Base-by-base conservation (phyloP, 2,888 invertebrate genomes). In the Apamea epomidion region DNA sequence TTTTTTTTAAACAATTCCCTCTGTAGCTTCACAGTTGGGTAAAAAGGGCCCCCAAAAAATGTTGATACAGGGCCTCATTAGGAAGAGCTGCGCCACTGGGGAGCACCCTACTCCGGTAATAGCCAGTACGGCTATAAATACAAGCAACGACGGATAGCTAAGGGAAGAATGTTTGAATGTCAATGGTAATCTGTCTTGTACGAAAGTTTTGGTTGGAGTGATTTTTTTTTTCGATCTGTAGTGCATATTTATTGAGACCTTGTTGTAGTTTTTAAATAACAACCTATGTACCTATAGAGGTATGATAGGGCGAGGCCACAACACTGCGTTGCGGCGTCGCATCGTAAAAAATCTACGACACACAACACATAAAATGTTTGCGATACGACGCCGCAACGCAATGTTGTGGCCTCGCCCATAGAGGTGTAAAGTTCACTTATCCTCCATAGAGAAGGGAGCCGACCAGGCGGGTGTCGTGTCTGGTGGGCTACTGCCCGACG, bases 61-160 rank as follows among this genome's bases (percentile, higher is more conserved):
- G n/a, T n/a, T n/a, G n/a, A n/a, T n/a, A n/a, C n/a, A n/a, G n/a
- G n/a, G n/a, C n/a, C n/a, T n/a, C n/a, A n/a, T n/a, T n/a, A n/a
- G n/a, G n/a, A n/a, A n/a, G n/a, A n/a, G n/a, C n/a, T n/a, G n/a
- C n/a, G n/a, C n/a, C n/a, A n/a, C n/a, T n/a, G n/a, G 64, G 68
- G 18, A 42, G 21, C 60, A 25, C 42, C 76, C 45, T 60, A n/a
- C 64, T 18, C 29, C n/a, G 60, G 45, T 74, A 70, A 58, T 69
- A n/a, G n/a, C n/a, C n/a, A n/a, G n/a, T 80, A 76, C 65, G 69
- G 48, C n/a, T 25, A 45, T 78, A 84, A 80, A 73, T 78, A 86
- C 67, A 42, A 69, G 54, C 48, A 21, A 58, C 51, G n/a, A 58
- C 51, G n/a, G 37, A 8, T 16, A 68, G 12, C 42, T 64, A 64